Evolutionary conservation across 1,140 invertebrate species (phyloP).

Genomic region (Tetraneura akinire): DNA sequence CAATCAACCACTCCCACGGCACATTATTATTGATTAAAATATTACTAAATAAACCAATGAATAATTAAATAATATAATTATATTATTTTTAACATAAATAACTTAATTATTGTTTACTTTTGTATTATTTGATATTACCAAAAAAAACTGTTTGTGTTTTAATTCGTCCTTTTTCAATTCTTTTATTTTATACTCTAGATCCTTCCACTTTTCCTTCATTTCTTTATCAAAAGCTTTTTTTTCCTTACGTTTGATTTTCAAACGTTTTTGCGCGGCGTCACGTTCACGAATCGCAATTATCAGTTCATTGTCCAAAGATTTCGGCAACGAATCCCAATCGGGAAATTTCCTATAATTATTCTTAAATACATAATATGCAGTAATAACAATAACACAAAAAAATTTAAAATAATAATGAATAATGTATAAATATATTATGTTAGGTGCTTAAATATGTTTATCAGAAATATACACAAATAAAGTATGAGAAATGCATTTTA

Average conservation of each 20-base stretch:
- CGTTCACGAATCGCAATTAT: slow-evolving; percentile 23
- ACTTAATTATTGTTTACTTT: not conserved
- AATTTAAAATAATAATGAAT: no score
- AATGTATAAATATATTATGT: no score
- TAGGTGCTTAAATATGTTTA: no score
- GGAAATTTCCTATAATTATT: slow-evolving; percentile 33
- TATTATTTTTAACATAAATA: no score
- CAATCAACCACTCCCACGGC: no score
- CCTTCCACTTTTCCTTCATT: slow-evolving; percentile 20
- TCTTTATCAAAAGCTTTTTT: slow-evolving; percentile 20
- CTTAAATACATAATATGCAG: not conserved
- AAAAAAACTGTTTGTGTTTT: slow-evolving; percentile 15
- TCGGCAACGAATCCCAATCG: slow-evolving; percentile 8
- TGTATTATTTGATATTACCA: not conserved
- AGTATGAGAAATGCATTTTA: no score
- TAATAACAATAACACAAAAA: not conserved
- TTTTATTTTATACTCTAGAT: slow-evolving; percentile 7
- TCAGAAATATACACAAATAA: no score
- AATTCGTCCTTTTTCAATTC: not conserved
- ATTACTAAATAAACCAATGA: no score
- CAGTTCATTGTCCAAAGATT: not conserved
- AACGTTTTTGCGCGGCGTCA: not conserved
- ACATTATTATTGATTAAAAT: no score
- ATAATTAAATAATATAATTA: no score
- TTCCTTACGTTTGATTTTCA: slow-evolving; percentile 31